Evolutionary conservation across 2,797 vertebrate species (phyloP), one percentile per base, ranked within the genome.

Genomic region (Geotria australis): DNA sequence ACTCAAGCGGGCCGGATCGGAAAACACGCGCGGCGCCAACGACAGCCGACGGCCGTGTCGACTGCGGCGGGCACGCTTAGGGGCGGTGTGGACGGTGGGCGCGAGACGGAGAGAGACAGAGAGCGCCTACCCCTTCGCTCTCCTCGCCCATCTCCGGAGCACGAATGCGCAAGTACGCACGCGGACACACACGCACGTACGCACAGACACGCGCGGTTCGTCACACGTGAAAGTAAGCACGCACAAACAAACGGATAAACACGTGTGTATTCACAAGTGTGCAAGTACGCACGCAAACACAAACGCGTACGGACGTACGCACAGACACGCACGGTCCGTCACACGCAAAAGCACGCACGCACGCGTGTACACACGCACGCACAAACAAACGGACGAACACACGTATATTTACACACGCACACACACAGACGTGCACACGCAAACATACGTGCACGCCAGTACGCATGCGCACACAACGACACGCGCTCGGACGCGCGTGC

Each of bases 71-170:
- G 49, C 60, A 66, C 56, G 62, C 58, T 58, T 63, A 58, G 62
- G 63, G 64, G 64, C 57, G 60, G 62, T 60, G 59, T 57, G 63
- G 65, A 68, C 63, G 69, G 66, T 47, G 58, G 47, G 14, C 60
- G 47, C 57, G 57, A 60, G 45, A 61, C n/a, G 57, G 46, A 47
- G 63, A 56, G 15, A 58, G 60, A 56, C 56, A 61, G 66, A 71
- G 67, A 61, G 67, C 71, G 64, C 24, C 69, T 69, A 70, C 66
- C 68, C 68, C 69, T 61, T 0, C 62, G 58, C 62, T 57, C 56
- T 72, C 70, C 64, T 71, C 69, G 70, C 68, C 71, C 69, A 72
- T 73, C 69, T 72, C 58, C 45, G n/a, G 51, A 62, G 60, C 13
- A 51, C 11, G 13, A 11, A 51, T 11, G 13, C 13, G 13, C 13